Base-by-base conservation (phyloP, 2,888 invertebrate genomes). In the Atrina japonica region DNA sequence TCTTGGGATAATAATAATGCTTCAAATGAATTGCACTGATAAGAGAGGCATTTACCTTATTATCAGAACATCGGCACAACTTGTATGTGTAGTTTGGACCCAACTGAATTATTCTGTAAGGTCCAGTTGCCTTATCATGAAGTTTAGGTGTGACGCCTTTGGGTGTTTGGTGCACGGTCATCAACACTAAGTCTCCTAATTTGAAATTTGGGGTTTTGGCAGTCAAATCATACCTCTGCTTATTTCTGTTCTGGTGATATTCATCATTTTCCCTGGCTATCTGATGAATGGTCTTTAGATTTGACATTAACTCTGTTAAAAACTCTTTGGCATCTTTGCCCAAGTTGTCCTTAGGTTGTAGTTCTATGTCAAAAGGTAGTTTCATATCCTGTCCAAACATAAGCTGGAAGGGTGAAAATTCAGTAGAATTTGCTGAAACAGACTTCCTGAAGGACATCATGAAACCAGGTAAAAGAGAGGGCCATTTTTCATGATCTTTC, bases 321-420 rank as follows among this genome's bases (percentile, higher is more conserved):
- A 59, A 55, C 1, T 41, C 16, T 58, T 49, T 67, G 14, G 52
- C 40, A 6, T 58, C 23, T 23, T 53, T 21, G 3, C 49, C 43
- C 6, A 68, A 18, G n/a, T 56, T 67, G 30, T 71, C 75, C 30
- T 67, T 75, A n/a, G 75, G 68, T 27, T 53, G 27, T 16, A 75
- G 23, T 14, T 59, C 40, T 23, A 60, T 27, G 45, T 75, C 75
- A 67, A 75, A 65, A 11, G 74, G 71, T n/a, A 71, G 7, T 0
- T 61, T 40, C 72, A 72, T 68, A 25, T 72, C 68, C n/a, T 49
- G 25, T 1, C 64, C 72, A 56, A 56, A 67, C 41, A 72, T 53
- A 18, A 52, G 14, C 14, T 63, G 27, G 35, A 63, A 67, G 16
- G 47, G 58, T 7, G 64, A 58, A 21, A 53, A 65, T 14, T 65